Base-by-base conservation (phyloP, 2,113 vertebrate species). In the Apodemus speciosus region DNA sequence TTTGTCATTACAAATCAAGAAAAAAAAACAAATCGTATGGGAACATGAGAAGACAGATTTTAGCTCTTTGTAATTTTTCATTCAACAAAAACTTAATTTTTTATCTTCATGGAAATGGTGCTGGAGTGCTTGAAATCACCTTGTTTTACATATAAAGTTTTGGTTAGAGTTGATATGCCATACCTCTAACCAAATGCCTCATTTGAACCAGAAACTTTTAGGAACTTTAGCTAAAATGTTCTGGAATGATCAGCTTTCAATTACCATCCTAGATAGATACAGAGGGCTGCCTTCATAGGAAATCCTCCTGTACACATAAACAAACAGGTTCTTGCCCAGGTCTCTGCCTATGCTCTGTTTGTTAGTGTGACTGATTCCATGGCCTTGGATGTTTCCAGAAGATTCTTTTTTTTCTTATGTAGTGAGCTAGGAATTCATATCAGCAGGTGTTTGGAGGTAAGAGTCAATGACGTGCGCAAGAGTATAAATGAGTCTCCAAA, bases 41-140 rank as follows among this genome's bases (percentile, higher is more conserved):
- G 7, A 25, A 51, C 46, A 46, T 85, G 43, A 51, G 16, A 93
- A 88, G 46, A 86, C 20, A 89, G n/a, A 9, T 60, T 88, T 81
- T 20, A 15, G 1, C 51, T 95, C n/a, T 58, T 90, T 86, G 43
- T 18, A 9, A 79, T 77, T 56, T 1, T 83, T 64, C 56, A 60
- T 83, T 79, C 35, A 76, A 68, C 25, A 84, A 76, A 80, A 38
- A 27, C 35, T 88, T 93, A 6, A 46, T 27, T 95, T 90, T 88
- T 90, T 73, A 53, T 68, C 58, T 93, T 80, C 30, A 68, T 75
- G 56, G 2, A 88, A 10, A 75, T 91, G 72, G 64, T 93, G 60
- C 64, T 0, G 86, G 87, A 27, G 25, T 91, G 9, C 58, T 58
- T 49, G 62, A 56, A 91, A 76, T 84, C 21, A 89, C n/a, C n/a